Conservation (phyloP, 2,113 vertebrate species). For the Motacilla tschutschensis region DNA sequence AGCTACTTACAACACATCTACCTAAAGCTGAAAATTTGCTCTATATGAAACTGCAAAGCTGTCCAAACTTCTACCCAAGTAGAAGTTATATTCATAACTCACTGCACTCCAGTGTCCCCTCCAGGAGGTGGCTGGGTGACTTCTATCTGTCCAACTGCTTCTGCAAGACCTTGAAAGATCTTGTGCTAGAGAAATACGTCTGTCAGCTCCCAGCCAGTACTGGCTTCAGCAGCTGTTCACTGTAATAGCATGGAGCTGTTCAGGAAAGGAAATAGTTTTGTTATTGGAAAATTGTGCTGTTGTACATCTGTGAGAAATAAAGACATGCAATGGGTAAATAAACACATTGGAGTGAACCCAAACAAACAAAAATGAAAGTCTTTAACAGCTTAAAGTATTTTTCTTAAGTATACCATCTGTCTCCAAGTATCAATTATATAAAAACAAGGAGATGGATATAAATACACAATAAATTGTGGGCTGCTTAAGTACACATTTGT, state of each 20-base stretch:
- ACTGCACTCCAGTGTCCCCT: accelerated
- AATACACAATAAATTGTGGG: not conserved
- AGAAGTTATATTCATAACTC: not conserved
- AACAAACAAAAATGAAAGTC: not conserved
- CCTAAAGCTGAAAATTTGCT: conserved; percentile 5
- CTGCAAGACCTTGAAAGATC: not conserved
- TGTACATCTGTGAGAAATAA: not conserved
- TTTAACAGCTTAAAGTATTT: not conserved
- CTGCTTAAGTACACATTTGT: not conserved
- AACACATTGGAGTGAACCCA: not conserved
- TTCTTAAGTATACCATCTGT: not conserved
- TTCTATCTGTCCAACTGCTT: not conserved
- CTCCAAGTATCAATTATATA: not conserved
- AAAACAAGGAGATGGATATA: conserved; percentile 6
- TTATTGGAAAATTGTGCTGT: not conserved
- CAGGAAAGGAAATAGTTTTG: not conserved
- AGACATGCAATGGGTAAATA: not conserved
- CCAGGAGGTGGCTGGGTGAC: not conserved
- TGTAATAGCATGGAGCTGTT: not conserved
- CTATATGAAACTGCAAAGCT: not conserved
- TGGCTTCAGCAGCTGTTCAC: not conserved
- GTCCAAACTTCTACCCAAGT: not conserved
- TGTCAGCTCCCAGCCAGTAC: not conserved
- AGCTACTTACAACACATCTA: conserved; percentile 7
- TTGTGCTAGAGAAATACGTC: not conserved